A percentile compares a stretch with the other conserved stretches of the same genome.
These are phyloP conservation scores for Oasisia sp. DNA, from an alignment of 2,888 invertebrate species.

Conservation along the genomic window DNA sequence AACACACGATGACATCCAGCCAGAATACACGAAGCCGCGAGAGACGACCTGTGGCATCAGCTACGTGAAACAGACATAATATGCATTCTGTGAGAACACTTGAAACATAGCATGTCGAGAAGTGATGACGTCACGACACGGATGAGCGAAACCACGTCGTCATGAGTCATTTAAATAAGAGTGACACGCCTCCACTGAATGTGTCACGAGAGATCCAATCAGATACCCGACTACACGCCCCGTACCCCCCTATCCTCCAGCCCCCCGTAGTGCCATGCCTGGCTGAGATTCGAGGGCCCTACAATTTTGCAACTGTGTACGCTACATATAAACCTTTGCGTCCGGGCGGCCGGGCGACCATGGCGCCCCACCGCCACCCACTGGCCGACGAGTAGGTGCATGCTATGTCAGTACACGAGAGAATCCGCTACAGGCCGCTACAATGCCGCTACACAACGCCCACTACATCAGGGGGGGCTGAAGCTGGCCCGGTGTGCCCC, in stretches of 20 bases:
- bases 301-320: not conserved
- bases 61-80: no score
- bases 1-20: not conserved
- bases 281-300: constrained; percentile 8
- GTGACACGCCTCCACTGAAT: not conserved
- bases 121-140: not conserved
- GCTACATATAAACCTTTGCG: not conserved
- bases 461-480: constrained; percentile 19
- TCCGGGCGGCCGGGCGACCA: not conserved
- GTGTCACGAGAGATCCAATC: not conserved
- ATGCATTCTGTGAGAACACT: no score
- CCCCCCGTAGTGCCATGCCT: not conserved
- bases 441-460: not conserved
- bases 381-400: not conserved
- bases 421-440: not conserved
- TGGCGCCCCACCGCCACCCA: not conserved
- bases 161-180: not conserved
- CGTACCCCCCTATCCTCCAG: not conserved
- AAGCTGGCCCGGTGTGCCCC: constrained; percentile 31
- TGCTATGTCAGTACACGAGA: constrained; percentile 4
- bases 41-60: no score
- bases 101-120: not conserved
- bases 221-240: not conserved
- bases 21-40: not conserved
- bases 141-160: not conserved